These are phyloP conservation scores for Lagopus muta DNA, from an alignment of 2,113 vertebrate genomes.

Conservation along the genomic window DNA sequence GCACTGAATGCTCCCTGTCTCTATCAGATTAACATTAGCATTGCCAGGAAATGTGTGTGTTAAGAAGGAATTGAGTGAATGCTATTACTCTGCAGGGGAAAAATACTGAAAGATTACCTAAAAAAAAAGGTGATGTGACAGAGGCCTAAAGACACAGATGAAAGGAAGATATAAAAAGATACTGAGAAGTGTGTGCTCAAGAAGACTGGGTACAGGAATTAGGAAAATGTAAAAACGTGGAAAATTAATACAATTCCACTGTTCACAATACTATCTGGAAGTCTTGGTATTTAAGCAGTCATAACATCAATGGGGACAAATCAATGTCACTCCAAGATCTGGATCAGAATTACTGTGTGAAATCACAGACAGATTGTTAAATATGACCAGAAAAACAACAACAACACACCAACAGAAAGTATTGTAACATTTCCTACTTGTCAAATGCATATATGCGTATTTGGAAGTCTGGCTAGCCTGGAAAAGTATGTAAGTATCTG, in stretches of 20 bases:
- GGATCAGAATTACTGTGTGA: not conserved
- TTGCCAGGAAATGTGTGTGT: not conserved
- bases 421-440: not conserved
- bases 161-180: not conserved
- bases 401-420: not conserved
- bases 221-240: not conserved
- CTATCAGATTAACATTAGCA: not conserved
- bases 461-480: not conserved
- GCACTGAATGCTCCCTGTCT: not conserved
- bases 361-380: not conserved
- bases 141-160: not conserved
- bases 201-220: not conserved
- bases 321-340: not conserved
- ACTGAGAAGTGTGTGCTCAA: not conserved
- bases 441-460: not conserved
- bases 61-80: conserved; percentile 14
- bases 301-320: not conserved
- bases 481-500: not conserved
- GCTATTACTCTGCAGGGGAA: not conserved
- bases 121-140: not conserved
- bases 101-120: not conserved
- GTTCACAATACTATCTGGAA: not conserved
- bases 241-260: not conserved
- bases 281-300: not conserved
- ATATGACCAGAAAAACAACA: not conserved